phyloP scores from a whole-genome alignment of 2,113 vertebrate species.

The Ophiodon elongatus region DNA sequence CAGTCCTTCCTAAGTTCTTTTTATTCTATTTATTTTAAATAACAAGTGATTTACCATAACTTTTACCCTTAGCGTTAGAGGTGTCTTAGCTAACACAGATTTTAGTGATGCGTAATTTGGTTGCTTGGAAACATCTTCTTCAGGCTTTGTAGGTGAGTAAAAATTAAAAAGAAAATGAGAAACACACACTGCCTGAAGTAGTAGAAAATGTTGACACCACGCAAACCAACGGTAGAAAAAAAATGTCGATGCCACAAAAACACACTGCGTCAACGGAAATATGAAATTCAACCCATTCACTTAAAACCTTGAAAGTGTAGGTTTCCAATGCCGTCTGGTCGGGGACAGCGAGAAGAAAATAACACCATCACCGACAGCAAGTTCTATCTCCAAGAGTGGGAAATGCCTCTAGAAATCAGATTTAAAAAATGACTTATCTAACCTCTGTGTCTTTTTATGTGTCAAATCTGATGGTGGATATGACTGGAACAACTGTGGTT shows the following conservation, averaged over 20 bases:
- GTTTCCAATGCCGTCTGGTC: not conserved
- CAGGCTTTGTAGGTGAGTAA: not conserved
- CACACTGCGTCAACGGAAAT: constrained; percentile 18
- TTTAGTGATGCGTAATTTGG: no score
- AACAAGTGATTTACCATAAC: not conserved
- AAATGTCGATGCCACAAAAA: constrained; percentile 11
- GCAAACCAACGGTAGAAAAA: not conserved
- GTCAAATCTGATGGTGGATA: not conserved
- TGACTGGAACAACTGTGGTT: not conserved
- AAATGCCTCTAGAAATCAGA: constrained; percentile 1
- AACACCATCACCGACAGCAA: not conserved
- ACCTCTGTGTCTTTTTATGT: not conserved
- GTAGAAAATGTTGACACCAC: constrained; percentile 28
- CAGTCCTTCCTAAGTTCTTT: not conserved
- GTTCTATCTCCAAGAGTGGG: not conserved
- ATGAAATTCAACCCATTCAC: constrained; percentile 19
- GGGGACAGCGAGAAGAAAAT: not conserved
- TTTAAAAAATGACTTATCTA: constrained; percentile 8
- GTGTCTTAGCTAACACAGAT: not conserved
- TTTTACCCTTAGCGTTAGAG: not conserved
- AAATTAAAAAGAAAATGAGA: constrained; percentile 24
- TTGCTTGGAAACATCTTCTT: not conserved
- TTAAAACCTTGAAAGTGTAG: constrained; percentile 3
- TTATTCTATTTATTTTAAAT: not conserved
- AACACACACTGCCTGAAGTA: constrained; percentile 28